Evolutionary conservation across 2,797 vertebrate species (phyloP).

Genomic region (Anguilla marmorata): DNA sequence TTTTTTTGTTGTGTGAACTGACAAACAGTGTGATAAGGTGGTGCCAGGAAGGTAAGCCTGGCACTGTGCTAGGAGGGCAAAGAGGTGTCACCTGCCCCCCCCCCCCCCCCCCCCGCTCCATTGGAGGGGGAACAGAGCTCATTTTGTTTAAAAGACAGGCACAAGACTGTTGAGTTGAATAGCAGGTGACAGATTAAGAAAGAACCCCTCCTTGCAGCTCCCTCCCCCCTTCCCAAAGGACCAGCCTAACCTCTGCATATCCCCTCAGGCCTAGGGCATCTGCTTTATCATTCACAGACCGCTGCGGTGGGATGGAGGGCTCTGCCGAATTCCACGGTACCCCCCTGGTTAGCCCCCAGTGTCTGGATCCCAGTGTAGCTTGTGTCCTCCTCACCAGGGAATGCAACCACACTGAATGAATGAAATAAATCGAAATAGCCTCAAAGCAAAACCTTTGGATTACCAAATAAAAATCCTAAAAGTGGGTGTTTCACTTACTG

Average conservation of each 20-base stretch:
- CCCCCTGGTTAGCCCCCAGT: not conserved
- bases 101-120: constrained; percentile 21
- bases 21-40: constrained; percentile 32
- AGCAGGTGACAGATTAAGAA: constrained; percentile 53
- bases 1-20: constrained; percentile 15
- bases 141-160: constrained; percentile 52
- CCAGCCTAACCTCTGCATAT: constrained; percentile 70
- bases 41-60: not conserved
- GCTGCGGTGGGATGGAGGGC: constrained; percentile 26
- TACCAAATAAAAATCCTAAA: not conserved
- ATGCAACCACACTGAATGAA: not conserved
- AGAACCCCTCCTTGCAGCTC: constrained; percentile 64
- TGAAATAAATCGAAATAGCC: not conserved
- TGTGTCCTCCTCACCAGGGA: not conserved
- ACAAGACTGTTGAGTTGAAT: constrained; percentile 58
- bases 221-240: constrained; percentile 63
- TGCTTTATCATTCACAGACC: constrained; percentile 61
- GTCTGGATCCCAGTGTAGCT: not conserved
- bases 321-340: not conserved
- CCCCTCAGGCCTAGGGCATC: constrained; percentile 67
- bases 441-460: not conserved
- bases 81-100: not conserved
- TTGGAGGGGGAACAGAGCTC: constrained; percentile 49
- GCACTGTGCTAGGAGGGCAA: not conserved
- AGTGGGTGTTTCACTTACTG: not conserved